phyloP scores from a whole-genome alignment of 2,113 vertebrate species.

The Phylloscopus whistleri region DNA sequence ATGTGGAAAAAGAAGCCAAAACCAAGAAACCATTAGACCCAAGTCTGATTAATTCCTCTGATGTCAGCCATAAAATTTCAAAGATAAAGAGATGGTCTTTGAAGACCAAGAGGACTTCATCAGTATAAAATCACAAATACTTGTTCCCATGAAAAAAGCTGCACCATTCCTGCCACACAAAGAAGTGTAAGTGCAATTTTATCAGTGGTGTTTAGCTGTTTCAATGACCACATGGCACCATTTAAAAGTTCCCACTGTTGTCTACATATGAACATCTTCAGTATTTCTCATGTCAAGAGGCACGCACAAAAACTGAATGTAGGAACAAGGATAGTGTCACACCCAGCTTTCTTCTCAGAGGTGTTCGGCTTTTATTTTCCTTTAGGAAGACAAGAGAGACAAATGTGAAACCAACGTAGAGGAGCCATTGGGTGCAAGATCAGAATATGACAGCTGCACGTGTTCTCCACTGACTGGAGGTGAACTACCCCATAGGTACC shows the following conservation, averaged over 20 bases:
- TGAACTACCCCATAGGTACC: background rate
- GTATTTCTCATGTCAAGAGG: background rate
- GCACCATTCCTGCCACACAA: background rate
- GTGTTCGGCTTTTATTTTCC: background rate
- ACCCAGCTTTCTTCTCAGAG: background rate
- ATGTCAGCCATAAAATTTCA: background rate
- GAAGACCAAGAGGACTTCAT: background rate
- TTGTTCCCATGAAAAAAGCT: background rate
- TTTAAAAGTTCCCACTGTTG: background rate
- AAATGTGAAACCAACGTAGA: background rate
- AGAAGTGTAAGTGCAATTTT: background rate
- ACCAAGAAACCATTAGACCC: background rate
- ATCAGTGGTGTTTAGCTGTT: background rate
- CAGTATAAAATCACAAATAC: background rate
- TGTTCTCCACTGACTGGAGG: background rate
- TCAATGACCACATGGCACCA: background rate
- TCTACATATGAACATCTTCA: background rate
- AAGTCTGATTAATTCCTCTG: background rate
- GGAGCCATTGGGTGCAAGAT: background rate
- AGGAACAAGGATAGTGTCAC: background rate
- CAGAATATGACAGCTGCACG: accelerated
- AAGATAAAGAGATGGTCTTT: background rate
- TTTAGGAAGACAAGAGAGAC: background rate
- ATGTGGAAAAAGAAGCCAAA: background rate
- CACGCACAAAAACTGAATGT: accelerated